phyloP scores from a whole-genome alignment of 2,797 vertebrate genomes.

The Gadopsis bispinosus region DNA sequence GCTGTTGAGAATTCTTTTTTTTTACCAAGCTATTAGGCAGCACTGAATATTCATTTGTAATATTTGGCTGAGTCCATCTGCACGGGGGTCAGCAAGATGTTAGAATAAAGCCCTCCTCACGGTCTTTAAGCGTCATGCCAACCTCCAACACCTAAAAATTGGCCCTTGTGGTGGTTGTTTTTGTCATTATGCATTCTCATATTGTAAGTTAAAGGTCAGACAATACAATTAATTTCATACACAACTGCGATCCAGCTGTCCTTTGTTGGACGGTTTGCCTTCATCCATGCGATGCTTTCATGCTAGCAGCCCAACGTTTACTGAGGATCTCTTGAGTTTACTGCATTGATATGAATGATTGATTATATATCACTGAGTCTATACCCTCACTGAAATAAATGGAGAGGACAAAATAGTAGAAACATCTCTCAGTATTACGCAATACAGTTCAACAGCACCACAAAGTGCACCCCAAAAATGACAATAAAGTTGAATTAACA shows the following conservation, averaged over 20 bases:
- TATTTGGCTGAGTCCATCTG: conserved; percentile 27
- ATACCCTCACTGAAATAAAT: conserved; percentile 1
- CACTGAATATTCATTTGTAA: conserved; percentile 29
- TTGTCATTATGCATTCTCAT: conserved; percentile 11
- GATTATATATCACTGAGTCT: background rate
- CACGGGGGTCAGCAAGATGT: conserved; percentile 30
- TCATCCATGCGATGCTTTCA: conserved; percentile 22
- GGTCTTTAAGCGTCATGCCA: conserved; percentile 27
- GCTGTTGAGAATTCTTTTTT: conserved; percentile 5
- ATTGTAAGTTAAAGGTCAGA: background rate
- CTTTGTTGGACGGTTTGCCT: conserved; percentile 14
- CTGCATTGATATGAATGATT: background rate
- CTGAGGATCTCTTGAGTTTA: background rate
- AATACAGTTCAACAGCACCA: background rate
- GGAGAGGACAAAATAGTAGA: background rate
- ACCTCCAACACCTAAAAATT: conserved; percentile 43
- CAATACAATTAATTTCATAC: conserved; percentile 12
- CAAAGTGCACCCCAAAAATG: background rate
- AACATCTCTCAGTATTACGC: background rate
- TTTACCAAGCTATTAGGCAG: conserved; percentile 10
- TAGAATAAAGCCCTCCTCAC: conserved; percentile 19
- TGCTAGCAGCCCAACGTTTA: background rate
- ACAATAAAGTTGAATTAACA: conserved; percentile 1
- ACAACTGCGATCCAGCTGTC: conserved; percentile 4
- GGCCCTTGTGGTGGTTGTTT: conserved; percentile 40